phyloP scores from a whole-genome alignment of 2,113 vertebrate species.

The Phalacrocorax carbo region DNA sequence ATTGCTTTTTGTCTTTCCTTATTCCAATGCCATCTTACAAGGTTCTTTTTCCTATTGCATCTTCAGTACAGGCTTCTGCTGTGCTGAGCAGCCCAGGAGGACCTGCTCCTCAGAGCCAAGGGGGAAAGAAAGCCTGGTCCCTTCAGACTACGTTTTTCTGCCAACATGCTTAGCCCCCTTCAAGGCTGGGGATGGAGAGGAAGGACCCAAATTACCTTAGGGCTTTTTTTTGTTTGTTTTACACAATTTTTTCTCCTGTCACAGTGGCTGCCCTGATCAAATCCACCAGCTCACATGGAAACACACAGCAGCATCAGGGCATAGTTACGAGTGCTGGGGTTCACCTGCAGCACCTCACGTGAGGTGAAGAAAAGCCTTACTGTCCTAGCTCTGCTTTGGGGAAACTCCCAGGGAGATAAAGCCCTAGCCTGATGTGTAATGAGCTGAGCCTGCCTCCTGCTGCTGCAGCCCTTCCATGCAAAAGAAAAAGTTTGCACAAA shows the following conservation, averaged over 20 bases:
- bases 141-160: background rate
- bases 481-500: background rate
- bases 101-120: background rate
- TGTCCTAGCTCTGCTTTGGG: background rate
- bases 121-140: background rate
- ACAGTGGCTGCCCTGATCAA: background rate
- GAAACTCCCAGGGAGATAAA: background rate
- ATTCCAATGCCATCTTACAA: background rate
- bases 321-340: accelerated
- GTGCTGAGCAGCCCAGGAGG: background rate
- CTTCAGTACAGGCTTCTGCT: background rate
- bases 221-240: background rate
- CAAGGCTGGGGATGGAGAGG: background rate
- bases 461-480: background rate
- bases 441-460: background rate
- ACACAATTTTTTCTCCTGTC: background rate
- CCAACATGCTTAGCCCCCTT: background rate
- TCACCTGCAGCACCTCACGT: accelerated
- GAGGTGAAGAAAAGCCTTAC: background rate
- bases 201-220: background rate
- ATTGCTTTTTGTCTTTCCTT: background rate
- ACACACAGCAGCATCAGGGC: accelerated
- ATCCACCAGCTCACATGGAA: background rate
- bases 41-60: background rate
- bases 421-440: accelerated